phyloP scores from a whole-genome alignment of 2,797 vertebrate genomes.

The Hafferia zeledoni region DNA sequence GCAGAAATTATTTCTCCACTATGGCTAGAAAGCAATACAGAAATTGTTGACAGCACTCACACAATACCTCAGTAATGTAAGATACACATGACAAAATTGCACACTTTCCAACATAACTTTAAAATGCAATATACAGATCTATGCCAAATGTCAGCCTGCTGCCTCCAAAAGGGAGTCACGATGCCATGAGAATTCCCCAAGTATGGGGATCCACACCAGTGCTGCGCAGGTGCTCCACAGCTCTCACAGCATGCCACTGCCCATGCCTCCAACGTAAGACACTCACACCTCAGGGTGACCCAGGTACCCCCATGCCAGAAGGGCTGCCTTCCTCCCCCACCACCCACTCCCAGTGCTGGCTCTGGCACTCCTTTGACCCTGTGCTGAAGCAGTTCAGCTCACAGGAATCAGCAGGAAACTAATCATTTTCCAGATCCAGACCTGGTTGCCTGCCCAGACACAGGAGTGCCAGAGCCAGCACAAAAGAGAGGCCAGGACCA shows the following conservation, averaged over 20 bases:
- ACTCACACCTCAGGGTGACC: neutral
- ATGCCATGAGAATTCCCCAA: accelerated
- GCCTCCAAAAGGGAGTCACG: neutral
- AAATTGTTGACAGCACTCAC: neutral
- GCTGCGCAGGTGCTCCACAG: neutral
- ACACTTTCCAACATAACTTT: neutral
- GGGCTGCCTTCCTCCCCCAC: neutral
- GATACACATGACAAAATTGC: neutral
- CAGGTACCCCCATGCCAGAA: accelerated
- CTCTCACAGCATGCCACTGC: neutral
- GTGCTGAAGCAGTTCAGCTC: neutral
- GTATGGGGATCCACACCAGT: accelerated
- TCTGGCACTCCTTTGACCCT: neutral
- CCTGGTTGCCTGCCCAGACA: constrained; percentile 52
- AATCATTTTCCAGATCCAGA: constrained; percentile 62
- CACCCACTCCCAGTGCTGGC: accelerated
- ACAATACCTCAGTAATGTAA: neutral
- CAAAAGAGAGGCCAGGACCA: constrained; percentile 31
- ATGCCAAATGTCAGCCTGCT: neutral
- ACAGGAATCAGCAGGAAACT: constrained; percentile 44
- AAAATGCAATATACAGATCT: neutral
- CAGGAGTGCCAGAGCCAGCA: constrained; percentile 61
- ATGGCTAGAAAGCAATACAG: neutral
- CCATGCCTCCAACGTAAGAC: neutral
- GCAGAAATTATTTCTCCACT: neutral